Percentiles rank a stretch among this genome's conserved stretches.
Conservation (phyloP, 2,888 invertebrate species). For the Trichopoda pennipes region DNA sequence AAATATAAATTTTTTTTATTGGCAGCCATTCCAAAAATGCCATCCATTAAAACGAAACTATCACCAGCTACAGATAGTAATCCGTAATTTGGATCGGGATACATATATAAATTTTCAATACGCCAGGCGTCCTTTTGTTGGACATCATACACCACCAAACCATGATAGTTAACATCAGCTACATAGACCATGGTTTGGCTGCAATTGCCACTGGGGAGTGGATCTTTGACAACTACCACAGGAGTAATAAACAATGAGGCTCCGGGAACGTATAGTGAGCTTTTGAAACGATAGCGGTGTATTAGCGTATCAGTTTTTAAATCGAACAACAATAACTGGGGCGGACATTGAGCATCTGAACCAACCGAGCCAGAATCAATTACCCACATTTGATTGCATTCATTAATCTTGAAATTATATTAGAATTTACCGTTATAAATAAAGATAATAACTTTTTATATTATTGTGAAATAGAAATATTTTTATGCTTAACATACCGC, state of each 20-base stretch:
- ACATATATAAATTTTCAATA: constrained; percentile 83
- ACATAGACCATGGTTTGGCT: constrained; percentile 84
- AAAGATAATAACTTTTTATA: neutral
- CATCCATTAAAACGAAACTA: constrained; percentile 85
- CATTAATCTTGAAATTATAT: constrained; percentile 82
- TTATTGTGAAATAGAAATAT: neutral
- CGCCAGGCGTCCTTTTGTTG: constrained; percentile 82
- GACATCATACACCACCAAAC: constrained; percentile 84
- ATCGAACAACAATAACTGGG: constrained; percentile 88
- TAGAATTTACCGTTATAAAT: neutral
- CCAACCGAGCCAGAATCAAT: constrained; percentile 84
- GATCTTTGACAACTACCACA: constrained; percentile 82
- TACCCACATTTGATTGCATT: constrained; percentile 85
- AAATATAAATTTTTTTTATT: constrained; percentile 82
- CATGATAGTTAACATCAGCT: constrained; percentile 84
- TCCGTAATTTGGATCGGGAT: constrained; percentile 84
- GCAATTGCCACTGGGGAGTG: constrained; percentile 81
- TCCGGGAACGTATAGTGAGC: constrained; percentile 70
- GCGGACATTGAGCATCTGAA: constrained; percentile 84
- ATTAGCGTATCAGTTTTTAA: constrained; percentile 83
- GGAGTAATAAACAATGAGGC: constrained; percentile 77
- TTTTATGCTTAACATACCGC: constrained; percentile 82
- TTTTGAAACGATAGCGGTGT: constrained; percentile 76
- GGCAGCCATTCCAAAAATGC: constrained; percentile 83
- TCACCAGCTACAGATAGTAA: constrained; percentile 83